Conservation (phyloP, 2,113 vertebrate species). For the Sakesphorus luctuosus region DNA sequence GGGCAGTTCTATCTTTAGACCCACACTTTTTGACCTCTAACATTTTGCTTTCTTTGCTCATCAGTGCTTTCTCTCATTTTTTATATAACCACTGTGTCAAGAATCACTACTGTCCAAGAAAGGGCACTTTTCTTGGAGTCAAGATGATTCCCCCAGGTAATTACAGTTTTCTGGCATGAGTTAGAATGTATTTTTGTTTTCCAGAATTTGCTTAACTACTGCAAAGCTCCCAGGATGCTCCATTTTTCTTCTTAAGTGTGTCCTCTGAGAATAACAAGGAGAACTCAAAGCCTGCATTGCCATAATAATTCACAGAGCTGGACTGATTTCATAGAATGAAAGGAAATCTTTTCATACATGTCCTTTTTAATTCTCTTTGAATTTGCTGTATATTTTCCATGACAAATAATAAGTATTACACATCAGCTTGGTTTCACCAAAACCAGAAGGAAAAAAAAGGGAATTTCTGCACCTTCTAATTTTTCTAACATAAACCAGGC, state of each 20-base stretch:
- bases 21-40: conserved; percentile 39
- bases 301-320: conserved; percentile 10
- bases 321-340: neutral
- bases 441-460: neutral
- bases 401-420: neutral
- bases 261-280: conserved; percentile 22
- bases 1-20: conserved; percentile 53
- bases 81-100: neutral
- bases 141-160: neutral
- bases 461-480: neutral
- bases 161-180: neutral
- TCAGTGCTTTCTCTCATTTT: conserved; percentile 1
- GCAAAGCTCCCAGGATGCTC: conserved; percentile 27
- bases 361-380: conserved; percentile 25
- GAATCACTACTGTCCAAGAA: neutral
- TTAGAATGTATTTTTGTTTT: conserved; percentile 61
- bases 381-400: neutral
- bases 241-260: conserved; percentile 39
- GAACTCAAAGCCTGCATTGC: conserved; percentile 39
- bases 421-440: neutral
- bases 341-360: neutral
- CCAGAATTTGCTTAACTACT: conserved; percentile 45
- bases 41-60: conserved; percentile 36
- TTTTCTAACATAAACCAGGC: neutral
- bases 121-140: neutral